Percentiles rank a stretch among this genome's conserved stretches.
phyloP scores from a whole-genome alignment of 2,888 invertebrate species.

The Diarsia mendica region DNA sequence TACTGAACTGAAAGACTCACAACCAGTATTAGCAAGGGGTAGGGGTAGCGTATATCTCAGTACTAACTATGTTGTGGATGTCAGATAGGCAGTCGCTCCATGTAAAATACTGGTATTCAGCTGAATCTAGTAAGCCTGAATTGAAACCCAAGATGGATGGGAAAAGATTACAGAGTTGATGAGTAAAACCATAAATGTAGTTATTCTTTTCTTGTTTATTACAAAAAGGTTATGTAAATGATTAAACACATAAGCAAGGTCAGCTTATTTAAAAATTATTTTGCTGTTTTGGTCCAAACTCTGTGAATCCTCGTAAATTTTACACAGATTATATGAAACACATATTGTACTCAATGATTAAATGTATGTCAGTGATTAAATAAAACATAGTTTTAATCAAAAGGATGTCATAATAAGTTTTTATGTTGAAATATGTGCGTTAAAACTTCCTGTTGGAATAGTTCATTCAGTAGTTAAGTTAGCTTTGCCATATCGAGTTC shows the following conservation, averaged over 20 bases:
- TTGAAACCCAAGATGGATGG: background rate
- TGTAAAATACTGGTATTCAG: background rate
- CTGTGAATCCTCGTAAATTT: background rate
- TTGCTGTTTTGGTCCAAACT: background rate
- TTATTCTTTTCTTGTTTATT: background rate
- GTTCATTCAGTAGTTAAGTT: constrained; percentile 12
- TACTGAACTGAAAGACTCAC: too few species aligned
- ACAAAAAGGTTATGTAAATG: background rate
- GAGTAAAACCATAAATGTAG: background rate
- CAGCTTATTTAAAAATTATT: background rate
- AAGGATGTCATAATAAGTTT: constrained; percentile 41
- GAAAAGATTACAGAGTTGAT: background rate
- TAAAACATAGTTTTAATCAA: constrained; percentile 36
- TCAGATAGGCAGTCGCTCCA: too few species aligned
- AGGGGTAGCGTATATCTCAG: too few species aligned
- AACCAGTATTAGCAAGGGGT: too few species aligned
- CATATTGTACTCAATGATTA: background rate
- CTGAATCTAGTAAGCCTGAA: background rate
- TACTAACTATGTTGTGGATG: too few species aligned
- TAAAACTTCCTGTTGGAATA: constrained; percentile 43
- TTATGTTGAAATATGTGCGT: constrained; percentile 26
- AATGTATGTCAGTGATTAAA: constrained; percentile 3
- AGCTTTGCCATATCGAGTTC: background rate
- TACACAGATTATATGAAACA: constrained; percentile 1
- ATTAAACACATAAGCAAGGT: background rate